Evolutionary conservation across 2,888 invertebrate genomes (phyloP).

Genomic region (Deilephila porcellus): DNA sequence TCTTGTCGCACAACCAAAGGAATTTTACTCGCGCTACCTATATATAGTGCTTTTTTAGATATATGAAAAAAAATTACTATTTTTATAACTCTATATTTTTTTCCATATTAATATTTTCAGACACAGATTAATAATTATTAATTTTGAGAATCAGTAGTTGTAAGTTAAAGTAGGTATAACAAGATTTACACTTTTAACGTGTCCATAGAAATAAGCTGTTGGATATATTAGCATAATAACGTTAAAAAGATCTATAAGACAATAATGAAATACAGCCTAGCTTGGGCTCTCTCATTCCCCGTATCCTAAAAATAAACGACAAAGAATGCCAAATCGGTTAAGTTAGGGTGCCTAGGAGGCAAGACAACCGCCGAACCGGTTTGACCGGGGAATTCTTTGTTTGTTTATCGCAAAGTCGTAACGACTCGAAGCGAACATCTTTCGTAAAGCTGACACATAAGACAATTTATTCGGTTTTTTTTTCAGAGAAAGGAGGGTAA

Average conservation of each 20-base stretch:
- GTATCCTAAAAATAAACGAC: slow-evolving; percentile 69
- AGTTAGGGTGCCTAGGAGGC: slow-evolving; percentile 74
- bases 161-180: too few relatives aligned
- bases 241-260: background rate
- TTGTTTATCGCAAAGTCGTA: slow-evolving; percentile 64
- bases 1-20: too few relatives aligned
- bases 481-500: slow-evolving; percentile 65
- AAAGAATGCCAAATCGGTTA: slow-evolving; percentile 72
- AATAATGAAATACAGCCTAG: slow-evolving; percentile 44
- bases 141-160: too few relatives aligned
- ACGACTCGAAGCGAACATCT: slow-evolving; percentile 53
- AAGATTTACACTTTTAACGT: too few relatives aligned
- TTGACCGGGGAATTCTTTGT: slow-evolving; percentile 71
- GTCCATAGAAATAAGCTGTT: too few relatives aligned
- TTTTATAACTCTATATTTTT: too few relatives aligned
- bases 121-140: too few relatives aligned
- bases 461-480: slow-evolving; percentile 42
- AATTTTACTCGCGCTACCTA: too few relatives aligned
- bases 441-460: slow-evolving; percentile 52
- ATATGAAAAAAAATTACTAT: too few relatives aligned
- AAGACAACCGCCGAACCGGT: slow-evolving; percentile 73
- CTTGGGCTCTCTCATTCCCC: slow-evolving; percentile 52
- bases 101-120: too few relatives aligned
- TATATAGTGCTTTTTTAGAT: too few relatives aligned
- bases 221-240: background rate